Evolutionary conservation across 2,888 invertebrate genomes (phyloP), one percentile per base, ranked within the genome.

Genomic region (Deroplatys truncata): DNA sequence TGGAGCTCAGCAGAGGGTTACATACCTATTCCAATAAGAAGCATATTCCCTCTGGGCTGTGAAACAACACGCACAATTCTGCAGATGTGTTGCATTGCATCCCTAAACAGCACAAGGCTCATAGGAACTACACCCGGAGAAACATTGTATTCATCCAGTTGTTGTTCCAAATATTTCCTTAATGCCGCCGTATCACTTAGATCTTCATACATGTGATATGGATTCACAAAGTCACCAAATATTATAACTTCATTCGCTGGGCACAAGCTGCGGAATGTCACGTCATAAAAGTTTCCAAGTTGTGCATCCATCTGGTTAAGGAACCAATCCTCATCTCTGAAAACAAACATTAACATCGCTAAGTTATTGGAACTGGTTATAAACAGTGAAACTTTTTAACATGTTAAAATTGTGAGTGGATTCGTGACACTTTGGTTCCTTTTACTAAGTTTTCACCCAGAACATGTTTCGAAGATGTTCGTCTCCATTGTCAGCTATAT

Each of bases 41-140:
- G 94, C 95, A 97, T 95, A 93, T 98, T 96, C 0, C 98, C 98
- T 20, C 97, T 94, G 0, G 97, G 97, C 92, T 95, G 98, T 0
- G 98, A 97, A 89, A 98, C 95, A 56, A 98, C 97, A 84, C 98
- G 95, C 35, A 97, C 96, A 90, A 98, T 96, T 91, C 97, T 96
- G 90, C 97, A 96, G 89, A 98, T 95, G 93, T 98, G 98, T 92
- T 98, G 97, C 84, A 98, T 96, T 16, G 98, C 98, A 92, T 98
- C 98, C 91, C 95, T 96, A 93, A 98, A 98, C 90, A 98, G 94
- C 10, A 98, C 98, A 90, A 98, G 93, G 93, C 98, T 96, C 95
- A 98, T 96, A 92, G 96, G 95, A 5, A 97, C 95, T 35, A 96
- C 96, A 1, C 98, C 97, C 0, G 97, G 97, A 16, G 96, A 95